A percentile compares a stretch with the other conserved stretches of the same genome.
phyloP scores from a whole-genome alignment of 2,888 invertebrate genomes.

The Piscicola geometra region DNA sequence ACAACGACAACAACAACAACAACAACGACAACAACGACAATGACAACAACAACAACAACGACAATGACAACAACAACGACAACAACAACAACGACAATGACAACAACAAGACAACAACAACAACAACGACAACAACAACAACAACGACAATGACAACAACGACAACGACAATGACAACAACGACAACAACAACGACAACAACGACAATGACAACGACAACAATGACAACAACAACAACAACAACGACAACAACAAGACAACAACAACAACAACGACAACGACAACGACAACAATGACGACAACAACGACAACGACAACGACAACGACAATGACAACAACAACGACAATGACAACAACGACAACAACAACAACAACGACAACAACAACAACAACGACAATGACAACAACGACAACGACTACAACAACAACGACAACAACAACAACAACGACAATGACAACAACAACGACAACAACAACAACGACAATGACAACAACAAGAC shows the following conservation, averaged over 20 bases:
- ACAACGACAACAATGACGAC: constrained; percentile 10
- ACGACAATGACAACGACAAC: no score
- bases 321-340: constrained; percentile 9
- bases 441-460: no score
- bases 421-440: no score
- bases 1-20: neutral
- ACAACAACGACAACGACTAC: no score
- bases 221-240: neutral
- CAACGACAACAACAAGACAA: neutral
- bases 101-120: no score
- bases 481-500: no score
- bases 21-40: neutral
- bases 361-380: no score
- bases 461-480: no score
- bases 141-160: neutral
- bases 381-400: no score
- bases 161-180: no score
- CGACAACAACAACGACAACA: no score
- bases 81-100: neutral
- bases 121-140: neutral
- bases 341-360: constrained; percentile 10
- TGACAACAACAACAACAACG: neutral
- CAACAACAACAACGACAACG: no score
- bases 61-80: neutral
- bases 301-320: constrained; percentile 9